Conservation (phyloP, 30 jellyfish, hydroid and myxozoan genomes). For the Cassiopea xamachana region DNA sequence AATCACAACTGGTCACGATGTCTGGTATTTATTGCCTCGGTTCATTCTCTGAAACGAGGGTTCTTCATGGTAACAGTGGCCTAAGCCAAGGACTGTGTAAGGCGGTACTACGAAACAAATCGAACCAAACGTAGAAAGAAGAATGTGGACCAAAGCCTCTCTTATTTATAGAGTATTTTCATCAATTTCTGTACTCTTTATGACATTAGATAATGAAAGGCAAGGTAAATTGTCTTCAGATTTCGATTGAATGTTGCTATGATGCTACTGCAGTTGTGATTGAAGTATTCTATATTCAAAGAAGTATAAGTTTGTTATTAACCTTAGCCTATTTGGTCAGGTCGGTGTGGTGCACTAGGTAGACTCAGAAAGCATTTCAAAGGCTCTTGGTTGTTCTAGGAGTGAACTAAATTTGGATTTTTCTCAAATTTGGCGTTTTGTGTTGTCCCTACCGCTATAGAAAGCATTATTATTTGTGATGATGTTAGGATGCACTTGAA, state of each 20-base stretch:
- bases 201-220: conserved; percentile 82
- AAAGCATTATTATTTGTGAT: too few species aligned
- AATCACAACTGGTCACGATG: conserved; percentile 51
- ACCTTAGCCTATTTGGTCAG: too few species aligned
- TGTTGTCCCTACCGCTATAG: too few species aligned
- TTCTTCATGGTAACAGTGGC: background rate
- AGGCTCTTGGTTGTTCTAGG: too few species aligned
- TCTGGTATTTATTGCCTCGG: conserved; percentile 4
- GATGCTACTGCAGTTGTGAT: background rate
- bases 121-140: background rate
- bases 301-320: too few species aligned
- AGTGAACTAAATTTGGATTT: too few species aligned
- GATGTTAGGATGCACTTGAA: too few species aligned
- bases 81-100: background rate
- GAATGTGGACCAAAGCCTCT: conserved; percentile 87
- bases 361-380: too few species aligned
- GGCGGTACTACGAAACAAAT: background rate
- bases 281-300: too few species aligned
- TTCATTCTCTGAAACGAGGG: conserved; percentile 4
- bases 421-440: too few species aligned
- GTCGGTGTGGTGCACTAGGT: too few species aligned
- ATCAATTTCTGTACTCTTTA: conserved; percentile 82
- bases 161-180: conserved; percentile 85
- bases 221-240: conserved; percentile 54
- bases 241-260: background rate